Percentiles rank a stretch among this genome's conserved stretches.
Evolutionary conservation across 2,113 vertebrate genomes (phyloP).

Genomic region (Leiothrix lutea): DNA sequence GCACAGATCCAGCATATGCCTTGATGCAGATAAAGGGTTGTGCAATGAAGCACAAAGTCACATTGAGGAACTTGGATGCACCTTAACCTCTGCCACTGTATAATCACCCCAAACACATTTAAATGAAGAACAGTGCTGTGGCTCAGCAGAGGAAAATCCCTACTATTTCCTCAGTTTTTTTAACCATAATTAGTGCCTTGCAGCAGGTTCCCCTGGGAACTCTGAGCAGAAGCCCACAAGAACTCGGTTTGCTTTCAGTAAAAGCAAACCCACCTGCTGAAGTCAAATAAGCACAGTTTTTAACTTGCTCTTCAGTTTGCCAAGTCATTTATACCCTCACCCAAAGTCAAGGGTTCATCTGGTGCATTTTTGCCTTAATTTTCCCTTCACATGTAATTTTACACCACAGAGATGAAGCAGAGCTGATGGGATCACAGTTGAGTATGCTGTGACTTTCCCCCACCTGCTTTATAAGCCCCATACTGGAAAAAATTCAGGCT

Average conservation of each 20-base stretch:
- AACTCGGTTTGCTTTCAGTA: background rate
- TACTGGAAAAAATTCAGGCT: background rate
- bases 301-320: background rate
- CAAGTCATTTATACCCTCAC: background rate
- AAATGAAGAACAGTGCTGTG: accelerated
- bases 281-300: background rate
- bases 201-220: background rate
- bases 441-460: background rate
- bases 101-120: accelerated
- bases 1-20: accelerated
- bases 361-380: background rate
- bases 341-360: background rate
- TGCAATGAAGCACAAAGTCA: background rate
- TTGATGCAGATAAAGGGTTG: background rate
- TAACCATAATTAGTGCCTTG: background rate
- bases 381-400: background rate
- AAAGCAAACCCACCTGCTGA: background rate
- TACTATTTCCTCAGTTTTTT: accelerated
- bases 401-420: background rate
- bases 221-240: background rate
- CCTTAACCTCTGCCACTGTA: accelerated
- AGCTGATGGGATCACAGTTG: background rate
- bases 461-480: background rate
- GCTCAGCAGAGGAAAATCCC: background rate
- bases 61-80: accelerated